Percentiles rank a stretch among this genome's conserved stretches.
These are phyloP conservation scores for Odocoileus virginianus DNA, from an alignment of 2,113 vertebrate species.

Conservation along the genomic window DNA sequence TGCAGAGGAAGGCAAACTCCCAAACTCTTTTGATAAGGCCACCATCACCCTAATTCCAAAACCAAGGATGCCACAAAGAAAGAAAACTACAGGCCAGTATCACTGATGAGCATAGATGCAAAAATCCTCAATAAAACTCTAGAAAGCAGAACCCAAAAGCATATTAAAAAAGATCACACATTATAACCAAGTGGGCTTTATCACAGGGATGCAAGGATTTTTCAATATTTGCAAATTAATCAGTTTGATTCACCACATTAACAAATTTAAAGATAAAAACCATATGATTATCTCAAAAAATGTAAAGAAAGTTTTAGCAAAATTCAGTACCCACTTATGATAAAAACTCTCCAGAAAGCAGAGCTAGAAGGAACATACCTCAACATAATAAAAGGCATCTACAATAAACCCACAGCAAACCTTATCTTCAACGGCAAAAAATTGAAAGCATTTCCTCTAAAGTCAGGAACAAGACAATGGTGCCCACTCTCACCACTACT, in stretches of 20 bases:
- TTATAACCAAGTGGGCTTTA: not conserved
- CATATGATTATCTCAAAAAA: not conserved
- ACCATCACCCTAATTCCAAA: not conserved
- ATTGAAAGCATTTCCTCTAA: not conserved
- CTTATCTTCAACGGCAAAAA: not conserved
- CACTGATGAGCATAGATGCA: not conserved
- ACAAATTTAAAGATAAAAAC: not conserved
- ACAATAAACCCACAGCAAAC: not conserved
- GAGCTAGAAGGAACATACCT: not conserved
- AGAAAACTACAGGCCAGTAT: not conserved
- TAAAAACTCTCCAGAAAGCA: not conserved
- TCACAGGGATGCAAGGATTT: not conserved
- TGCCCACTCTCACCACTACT: not conserved
- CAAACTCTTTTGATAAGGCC: not conserved
- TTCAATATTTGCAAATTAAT: not conserved
- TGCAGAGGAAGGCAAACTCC: not conserved
- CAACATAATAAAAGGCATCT: not conserved
- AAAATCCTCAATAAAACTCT: not conserved
- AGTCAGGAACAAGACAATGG: not conserved
- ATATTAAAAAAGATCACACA: not conserved
- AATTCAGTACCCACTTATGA: not conserved
- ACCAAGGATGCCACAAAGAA: not conserved
- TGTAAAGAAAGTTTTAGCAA: not conserved
- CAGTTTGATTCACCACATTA: not conserved
- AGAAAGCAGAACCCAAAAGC: not conserved